Evolutionary conservation across 2,113 vertebrate genomes (phyloP).

Genomic region (Alaudala cheleensis): DNA sequence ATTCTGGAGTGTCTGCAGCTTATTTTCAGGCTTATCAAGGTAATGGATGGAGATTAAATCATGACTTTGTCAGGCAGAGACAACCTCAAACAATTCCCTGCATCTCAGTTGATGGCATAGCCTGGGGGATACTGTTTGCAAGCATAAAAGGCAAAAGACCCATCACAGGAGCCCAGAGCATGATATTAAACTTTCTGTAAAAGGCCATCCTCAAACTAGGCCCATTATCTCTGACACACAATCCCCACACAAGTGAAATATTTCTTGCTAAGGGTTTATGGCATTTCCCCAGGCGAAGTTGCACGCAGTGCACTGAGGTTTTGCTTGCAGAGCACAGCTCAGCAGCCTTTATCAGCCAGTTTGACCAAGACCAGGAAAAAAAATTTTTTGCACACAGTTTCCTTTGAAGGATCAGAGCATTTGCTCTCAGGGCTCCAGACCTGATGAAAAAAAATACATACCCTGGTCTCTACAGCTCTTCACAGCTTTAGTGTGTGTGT

Average conservation of each 20-base stretch:
- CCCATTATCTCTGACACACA: slow-evolving; percentile 46
- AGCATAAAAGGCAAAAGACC: slow-evolving; percentile 15
- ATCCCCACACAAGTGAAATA: slow-evolving; percentile 46
- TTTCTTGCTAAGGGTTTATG: slow-evolving; percentile 32
- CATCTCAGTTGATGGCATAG: neutral
- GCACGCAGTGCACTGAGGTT: neutral
- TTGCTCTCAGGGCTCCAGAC: neutral
- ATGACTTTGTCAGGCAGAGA: neutral
- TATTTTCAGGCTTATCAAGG: neutral
- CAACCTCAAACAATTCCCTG: neutral
- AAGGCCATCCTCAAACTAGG: slow-evolving; percentile 50
- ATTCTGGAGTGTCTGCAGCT: neutral
- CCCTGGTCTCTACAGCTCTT: neutral
- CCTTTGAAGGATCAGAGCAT: neutral
- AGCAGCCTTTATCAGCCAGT: neutral
- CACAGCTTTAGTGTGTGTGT: neutral
- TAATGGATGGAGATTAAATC: neutral
- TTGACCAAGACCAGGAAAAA: neutral
- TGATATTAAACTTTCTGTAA: slow-evolving; percentile 55
- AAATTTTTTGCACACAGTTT: neutral
- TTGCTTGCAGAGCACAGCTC: neutral
- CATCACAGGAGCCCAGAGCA: neutral
- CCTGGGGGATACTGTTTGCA: slow-evolving; percentile 10
- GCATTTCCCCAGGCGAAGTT: slow-evolving; percentile 1
- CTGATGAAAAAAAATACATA: neutral